Base-by-base conservation (phyloP, 2,113 vertebrate species). In the Gobiocypris rarus region DNA sequence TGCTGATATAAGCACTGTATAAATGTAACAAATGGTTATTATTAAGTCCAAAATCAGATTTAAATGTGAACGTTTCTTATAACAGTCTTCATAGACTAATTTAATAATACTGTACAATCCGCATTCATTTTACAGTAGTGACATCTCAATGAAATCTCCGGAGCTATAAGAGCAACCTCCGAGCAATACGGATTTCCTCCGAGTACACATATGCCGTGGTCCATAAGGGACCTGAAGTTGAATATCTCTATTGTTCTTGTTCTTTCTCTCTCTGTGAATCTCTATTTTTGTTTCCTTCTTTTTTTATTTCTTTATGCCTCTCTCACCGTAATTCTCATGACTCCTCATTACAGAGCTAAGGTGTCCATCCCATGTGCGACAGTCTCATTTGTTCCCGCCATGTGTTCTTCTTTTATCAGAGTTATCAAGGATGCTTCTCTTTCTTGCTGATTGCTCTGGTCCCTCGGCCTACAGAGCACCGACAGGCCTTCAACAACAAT, bases 251-350 rank as follows among this genome's bases (percentile, higher is more conserved):
- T 85, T 63, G 70, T 65, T 79, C 84, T 52, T 2, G 9, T 22
- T 61, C 48, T 59, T 43, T 45, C 50, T 61, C 26, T 75, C 69
- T 70, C 34, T 63, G 34, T 70, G 15, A 28, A 15, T 45, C 34
- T 38, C 19, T 67, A 17, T 82, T 83, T 69, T 69, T 70, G 38
- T 80, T 76, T 83, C 43, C 34, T 75, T 26, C 50, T 67, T 59
- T 74, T 69, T 56, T 24, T 45, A 10, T 54, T 24, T 84, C 82
- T 88, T 87, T 50, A 75, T 15, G 52, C 38, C 19, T 48, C 50
- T 34, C 52, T 43, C 48, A 61, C 82, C 84, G 65, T 84, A 52
- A 84, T 81, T 75, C 84, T 86, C 80, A 90, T 77, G 84, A 70
- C 45, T 81, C 84, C 81, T 87, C 85, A 85, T 84, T 84, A 80